phyloP scores from a whole-genome alignment of 2,113 vertebrate species.

The Albula glossodonta region DNA sequence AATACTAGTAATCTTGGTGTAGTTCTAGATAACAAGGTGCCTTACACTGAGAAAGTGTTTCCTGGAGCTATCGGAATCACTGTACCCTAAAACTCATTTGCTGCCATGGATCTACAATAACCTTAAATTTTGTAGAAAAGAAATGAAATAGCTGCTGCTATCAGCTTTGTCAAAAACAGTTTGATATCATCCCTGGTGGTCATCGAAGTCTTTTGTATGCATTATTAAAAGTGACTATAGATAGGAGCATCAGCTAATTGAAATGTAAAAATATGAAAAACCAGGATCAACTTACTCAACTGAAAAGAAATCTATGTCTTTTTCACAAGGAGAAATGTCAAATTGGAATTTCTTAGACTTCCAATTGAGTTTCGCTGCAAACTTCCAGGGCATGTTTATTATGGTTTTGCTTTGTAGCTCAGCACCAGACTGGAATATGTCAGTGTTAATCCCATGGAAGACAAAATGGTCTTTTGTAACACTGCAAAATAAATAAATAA shows the following conservation, averaged over 20 bases:
- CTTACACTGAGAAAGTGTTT: too few species aligned
- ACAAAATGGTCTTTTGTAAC: slow-evolving; percentile 61
- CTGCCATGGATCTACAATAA: too few species aligned
- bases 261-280: not conserved
- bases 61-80: too few species aligned
- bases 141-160: too few species aligned
- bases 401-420: slow-evolving; percentile 58
- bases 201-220: too few species aligned
- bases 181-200: too few species aligned
- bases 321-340: slow-evolving; percentile 53
- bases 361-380: slow-evolving; percentile 56
- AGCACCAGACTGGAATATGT: slow-evolving; percentile 65
- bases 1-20: too few species aligned
- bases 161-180: not conserved
- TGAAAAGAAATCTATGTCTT: slow-evolving; percentile 51
- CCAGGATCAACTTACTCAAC: slow-evolving; percentile 51
- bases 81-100: too few species aligned
- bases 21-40: too few species aligned
- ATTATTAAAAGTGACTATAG: too few species aligned
- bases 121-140: too few species aligned
- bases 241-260: too few species aligned
- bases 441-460: slow-evolving; percentile 71
- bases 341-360: slow-evolving; percentile 55
- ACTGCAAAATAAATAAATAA: slow-evolving; percentile 42
- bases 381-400: slow-evolving; percentile 58